Base-by-base conservation (phyloP, 1,140 invertebrate species). In the Centruroides sculpturatus region DNA sequence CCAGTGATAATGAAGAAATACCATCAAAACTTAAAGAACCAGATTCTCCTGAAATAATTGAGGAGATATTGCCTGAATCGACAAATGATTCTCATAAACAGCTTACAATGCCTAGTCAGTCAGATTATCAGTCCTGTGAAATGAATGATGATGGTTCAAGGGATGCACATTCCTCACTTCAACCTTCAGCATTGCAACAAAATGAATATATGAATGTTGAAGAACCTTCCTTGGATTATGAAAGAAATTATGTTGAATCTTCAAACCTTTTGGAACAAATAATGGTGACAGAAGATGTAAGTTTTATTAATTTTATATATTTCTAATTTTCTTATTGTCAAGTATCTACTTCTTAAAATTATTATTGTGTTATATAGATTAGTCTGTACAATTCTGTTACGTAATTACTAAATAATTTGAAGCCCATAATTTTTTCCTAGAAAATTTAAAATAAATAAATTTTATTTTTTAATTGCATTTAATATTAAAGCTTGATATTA, bases 251-350 rank as follows among this genome's bases (percentile, higher is more conserved):
- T 35, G 13, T 59, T 5, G 47, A 51, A 59, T 47, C 57, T 35
- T 50, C 57, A 50, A 59, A 36, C 23, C 57, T 59, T 9, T 13
- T 59, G 47, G 57, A 59, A 46, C 57, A 59, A 41, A 35, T 47
- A 51, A 59, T 59, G 57, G 49, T 46, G 5, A 51, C 57, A 12
- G 57, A 36, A 59, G 41, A 51, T 59, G 57, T 41, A 41, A 41
- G 41, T 41, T 41, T 41, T 8, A 2, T 41, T 23, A 23, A 23
- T 23, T 23, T 23, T 23, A 23, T 23, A 2, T 23, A 23, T 23
- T 23, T 23, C 23, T 23, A 23, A 23, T 23, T 23, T 23, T 23
- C 23, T 0, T 23, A 23, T 23, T 23, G 23, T 23, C 23, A 23
- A 23, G 2, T 2, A 23, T 23, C 23, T 23, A 23, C 2, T 23